Conservation (phyloP, 2,797 vertebrate genomes). For the Australoheros facetus region DNA sequence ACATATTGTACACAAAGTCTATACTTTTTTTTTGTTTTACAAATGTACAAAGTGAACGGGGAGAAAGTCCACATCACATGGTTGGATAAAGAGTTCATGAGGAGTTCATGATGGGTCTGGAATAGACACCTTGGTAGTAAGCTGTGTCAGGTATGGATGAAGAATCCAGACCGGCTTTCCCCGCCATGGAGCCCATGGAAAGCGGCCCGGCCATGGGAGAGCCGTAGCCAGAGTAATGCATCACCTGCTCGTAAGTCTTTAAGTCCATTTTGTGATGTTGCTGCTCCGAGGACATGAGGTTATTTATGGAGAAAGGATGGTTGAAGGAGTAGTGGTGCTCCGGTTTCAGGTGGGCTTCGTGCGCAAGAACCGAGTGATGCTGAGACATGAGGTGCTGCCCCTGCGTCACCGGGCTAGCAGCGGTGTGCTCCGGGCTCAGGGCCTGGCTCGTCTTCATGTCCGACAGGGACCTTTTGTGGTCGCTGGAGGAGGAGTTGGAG, state of each 20-base stretch:
- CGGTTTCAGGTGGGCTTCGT: conserved; percentile 94
- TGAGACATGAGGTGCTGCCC: conserved; percentile 90
- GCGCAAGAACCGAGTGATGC: conserved; percentile 90
- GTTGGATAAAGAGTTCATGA: conserved; percentile 80
- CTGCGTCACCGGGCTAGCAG: conserved; percentile 84
- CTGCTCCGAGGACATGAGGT: conserved; percentile 98
- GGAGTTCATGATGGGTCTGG: conserved; percentile 98
- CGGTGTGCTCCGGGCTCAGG: conserved; percentile 88
- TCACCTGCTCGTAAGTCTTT: conserved; percentile 98
- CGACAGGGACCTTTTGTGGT: conserved; percentile 90
- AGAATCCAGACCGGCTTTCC: conserved; percentile 91
- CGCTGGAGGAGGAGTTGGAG: conserved; percentile 88
- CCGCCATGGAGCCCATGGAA: conserved; percentile 94
- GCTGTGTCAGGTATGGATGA: conserved; percentile 91
- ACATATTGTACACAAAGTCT: conserved; percentile 85
- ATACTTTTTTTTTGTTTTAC: conserved; percentile 74
- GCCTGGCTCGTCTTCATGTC: conserved; percentile 89
- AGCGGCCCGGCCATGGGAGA: conserved; percentile 93
- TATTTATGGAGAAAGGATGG: conserved; percentile 98
- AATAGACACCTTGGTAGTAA: conserved; percentile 98
- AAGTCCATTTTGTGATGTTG: conserved; percentile 99
- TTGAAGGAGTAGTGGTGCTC: conserved; percentile 99
- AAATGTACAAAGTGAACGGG: conserved; percentile 82
- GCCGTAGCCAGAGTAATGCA: conserved; percentile 95
- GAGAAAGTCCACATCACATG: conserved; percentile 66